phyloP scores from a whole-genome alignment of 2,113 vertebrate genomes.

The Zingel zingel region DNA sequence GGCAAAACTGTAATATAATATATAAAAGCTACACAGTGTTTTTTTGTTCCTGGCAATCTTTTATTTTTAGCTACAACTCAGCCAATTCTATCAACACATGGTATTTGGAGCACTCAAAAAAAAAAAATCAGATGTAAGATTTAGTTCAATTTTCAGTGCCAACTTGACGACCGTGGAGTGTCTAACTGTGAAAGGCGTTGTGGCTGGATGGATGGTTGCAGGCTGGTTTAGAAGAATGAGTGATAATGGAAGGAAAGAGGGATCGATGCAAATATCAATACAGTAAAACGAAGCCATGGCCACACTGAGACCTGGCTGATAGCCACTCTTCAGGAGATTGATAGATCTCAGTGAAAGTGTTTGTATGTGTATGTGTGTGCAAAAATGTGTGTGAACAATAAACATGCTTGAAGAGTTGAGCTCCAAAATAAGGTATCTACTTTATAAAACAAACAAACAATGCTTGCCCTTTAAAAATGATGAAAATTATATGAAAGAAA shows the following conservation, averaged over 20 bases:
- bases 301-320: conserved; percentile 56
- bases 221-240: conserved; percentile 57
- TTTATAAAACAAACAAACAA: conserved; percentile 2
- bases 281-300: conserved; percentile 59
- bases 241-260: conserved; percentile 74
- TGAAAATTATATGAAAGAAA: conserved; percentile 23
- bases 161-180: conserved; percentile 31
- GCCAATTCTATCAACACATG: conserved; percentile 25
- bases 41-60: not conserved
- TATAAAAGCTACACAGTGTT: not conserved
- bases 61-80: conserved; percentile 24
- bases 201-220: conserved; percentile 58
- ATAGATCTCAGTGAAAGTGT: conserved; percentile 34
- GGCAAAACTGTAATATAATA: not conserved
- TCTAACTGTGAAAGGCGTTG: conserved; percentile 55
- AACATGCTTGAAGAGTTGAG: conserved; percentile 14
- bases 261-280: conserved; percentile 82
- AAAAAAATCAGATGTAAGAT: conserved; percentile 52
- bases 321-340: conserved; percentile 51
- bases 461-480: conserved; percentile 21
- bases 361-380: conserved; percentile 10
- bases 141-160: conserved; percentile 41
- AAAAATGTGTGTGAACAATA: not conserved
- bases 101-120: conserved; percentile 22
- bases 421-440: conserved; percentile 25